Percentiles rank a stretch among this genome's conserved stretches.
Evolutionary conservation across 1,140 invertebrate species (phyloP).

Genomic region (Daktulosphaira vitifoliae): DNA sequence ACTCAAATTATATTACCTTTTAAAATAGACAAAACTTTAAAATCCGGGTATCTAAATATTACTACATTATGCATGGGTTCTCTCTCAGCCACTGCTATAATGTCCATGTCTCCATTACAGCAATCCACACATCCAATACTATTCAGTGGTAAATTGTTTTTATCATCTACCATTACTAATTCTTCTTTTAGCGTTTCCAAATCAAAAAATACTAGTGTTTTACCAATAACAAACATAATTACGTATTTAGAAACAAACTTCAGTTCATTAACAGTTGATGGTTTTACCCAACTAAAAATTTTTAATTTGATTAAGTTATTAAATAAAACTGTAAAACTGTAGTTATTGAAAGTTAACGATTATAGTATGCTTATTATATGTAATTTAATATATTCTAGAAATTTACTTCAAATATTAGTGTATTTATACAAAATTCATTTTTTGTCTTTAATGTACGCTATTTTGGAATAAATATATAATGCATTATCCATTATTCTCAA

Average conservation of each 20-base stretch:
- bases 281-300: conserved; percentile 17
- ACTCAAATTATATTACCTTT: background rate
- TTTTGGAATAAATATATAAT: too few species aligned
- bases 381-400: too few species aligned
- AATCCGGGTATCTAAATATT: background rate
- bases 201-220: conserved; percentile 11
- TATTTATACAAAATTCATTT: too few species aligned
- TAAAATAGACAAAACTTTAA: conserved; percentile 1
- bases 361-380: too few species aligned
- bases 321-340: too few species aligned
- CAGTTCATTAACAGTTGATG: background rate
- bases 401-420: too few species aligned
- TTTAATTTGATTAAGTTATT: too few species aligned
- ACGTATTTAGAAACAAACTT: conserved; percentile 13
- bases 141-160: background rate
- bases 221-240: background rate
- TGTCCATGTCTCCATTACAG: background rate
- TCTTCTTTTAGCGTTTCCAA: background rate
- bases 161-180: background rate
- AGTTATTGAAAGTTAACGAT: too few species aligned
- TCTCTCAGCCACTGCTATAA: conserved; percentile 1
- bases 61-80: background rate
- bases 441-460: too few species aligned
- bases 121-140: conserved; percentile 11
- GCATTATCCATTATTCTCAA: too few species aligned